Percentiles rank a stretch among this genome's conserved stretches.
Evolutionary conservation across 30 jellyfish, hydroid and myxozoan species (phyloP).

Genomic region (Cassiopea xamachana): DNA sequence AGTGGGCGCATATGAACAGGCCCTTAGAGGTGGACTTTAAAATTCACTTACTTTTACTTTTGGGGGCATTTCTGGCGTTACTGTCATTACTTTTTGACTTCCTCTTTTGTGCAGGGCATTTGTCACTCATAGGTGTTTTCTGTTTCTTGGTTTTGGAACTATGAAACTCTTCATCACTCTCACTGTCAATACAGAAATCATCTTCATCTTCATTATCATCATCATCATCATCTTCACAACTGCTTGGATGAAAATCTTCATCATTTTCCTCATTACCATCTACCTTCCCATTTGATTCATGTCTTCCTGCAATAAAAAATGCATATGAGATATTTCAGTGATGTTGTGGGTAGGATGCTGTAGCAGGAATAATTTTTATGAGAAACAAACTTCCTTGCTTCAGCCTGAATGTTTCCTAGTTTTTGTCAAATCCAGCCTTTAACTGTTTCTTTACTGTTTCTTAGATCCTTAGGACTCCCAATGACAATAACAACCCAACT

Average conservation of each 20-base stretch:
- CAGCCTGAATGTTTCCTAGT: too few species aligned
- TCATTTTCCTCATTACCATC: slow-evolving; percentile 53
- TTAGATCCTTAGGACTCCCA: too few species aligned
- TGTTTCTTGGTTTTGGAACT: background rate
- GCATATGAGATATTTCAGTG: too few species aligned
- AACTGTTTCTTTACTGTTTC: too few species aligned
- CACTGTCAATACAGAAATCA: slow-evolving; percentile 20
- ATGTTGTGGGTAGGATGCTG: too few species aligned
- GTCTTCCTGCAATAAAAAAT: background rate
- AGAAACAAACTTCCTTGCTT: too few species aligned
- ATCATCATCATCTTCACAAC: slow-evolving; percentile 36
- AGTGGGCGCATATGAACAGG: too few species aligned
- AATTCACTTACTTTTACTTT: background rate
- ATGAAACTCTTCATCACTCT: background rate
- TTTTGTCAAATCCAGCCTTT: too few species aligned
- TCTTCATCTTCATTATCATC: slow-evolving; percentile 41
- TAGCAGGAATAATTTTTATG: too few species aligned
- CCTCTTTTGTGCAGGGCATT: background rate
- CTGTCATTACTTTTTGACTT: background rate
- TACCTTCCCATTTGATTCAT: slow-evolving; percentile 37
- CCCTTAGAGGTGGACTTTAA: too few species aligned
- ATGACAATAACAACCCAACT: too few species aligned
- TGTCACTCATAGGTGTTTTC: background rate
- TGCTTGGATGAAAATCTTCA: slow-evolving; percentile 11
- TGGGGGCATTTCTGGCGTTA: background rate